A percentile compares a stretch with the other conserved stretches of the same genome.
Evolutionary conservation across 2,113 vertebrate genomes (phyloP).

Genomic region (Echinops telfairi): DNA sequence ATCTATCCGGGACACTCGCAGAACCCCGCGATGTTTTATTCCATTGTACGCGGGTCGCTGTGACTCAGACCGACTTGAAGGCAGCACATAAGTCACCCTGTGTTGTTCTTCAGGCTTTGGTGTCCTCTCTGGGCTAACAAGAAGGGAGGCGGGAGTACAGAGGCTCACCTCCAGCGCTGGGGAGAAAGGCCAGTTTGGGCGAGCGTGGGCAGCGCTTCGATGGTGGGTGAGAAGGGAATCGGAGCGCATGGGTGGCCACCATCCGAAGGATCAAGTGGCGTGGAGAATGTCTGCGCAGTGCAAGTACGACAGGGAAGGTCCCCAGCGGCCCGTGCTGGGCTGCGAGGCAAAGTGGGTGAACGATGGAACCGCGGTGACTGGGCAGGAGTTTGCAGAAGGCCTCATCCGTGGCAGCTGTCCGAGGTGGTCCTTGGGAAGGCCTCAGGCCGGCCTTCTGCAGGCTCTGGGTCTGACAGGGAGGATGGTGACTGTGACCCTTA

Average conservation of each 20-base stretch:
- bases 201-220: neutral
- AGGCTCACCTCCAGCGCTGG: neutral
- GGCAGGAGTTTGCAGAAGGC: neutral
- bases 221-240: too few relatives aligned
- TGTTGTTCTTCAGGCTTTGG: neutral
- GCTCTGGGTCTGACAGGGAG: neutral
- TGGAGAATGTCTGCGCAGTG: neutral
- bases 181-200: neutral
- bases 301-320: neutral
- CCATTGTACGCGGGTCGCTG: neutral
- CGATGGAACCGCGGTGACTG: accelerated
- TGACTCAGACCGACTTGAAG: neutral
- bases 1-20: neutral
- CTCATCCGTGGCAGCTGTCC: too few relatives aligned
- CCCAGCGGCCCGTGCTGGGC: accelerated
- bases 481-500: neutral
- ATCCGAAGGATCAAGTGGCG: neutral
- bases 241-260: neutral
- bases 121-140: neutral
- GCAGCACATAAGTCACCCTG: neutral
- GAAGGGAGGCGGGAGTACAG: neutral
- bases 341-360: neutral
- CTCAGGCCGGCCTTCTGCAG: neutral
- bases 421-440: neutral
- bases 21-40: neutral